Conservation (phyloP, 2,888 invertebrate species). For the Prosopocoilus inquinatus region DNA sequence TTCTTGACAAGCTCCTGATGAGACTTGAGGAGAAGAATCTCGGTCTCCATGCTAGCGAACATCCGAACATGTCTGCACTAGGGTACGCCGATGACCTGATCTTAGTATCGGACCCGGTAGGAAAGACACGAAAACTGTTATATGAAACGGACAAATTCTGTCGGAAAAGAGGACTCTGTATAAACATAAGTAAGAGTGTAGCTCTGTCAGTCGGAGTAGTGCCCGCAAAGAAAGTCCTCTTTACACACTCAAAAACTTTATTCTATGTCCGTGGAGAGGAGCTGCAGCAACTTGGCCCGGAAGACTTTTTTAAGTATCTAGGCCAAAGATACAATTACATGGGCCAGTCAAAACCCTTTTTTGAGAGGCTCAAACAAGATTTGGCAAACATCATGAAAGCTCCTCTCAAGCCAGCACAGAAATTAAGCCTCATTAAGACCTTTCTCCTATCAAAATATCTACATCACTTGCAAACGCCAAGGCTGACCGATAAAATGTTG, state of each 20-base stretch:
- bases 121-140: constrained; percentile 11
- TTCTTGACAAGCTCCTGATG: too few species aligned
- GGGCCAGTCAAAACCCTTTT: background rate
- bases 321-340: constrained; percentile 3
- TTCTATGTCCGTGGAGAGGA: constrained; percentile 10
- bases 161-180: constrained; percentile 8
- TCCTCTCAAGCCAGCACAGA: constrained; percentile 14
- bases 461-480: too few species aligned
- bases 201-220: too few species aligned
- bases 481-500: constrained; percentile 3
- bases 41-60: too few species aligned
- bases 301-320: constrained; percentile 9
- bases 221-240: constrained; percentile 22
- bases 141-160: constrained; percentile 15
- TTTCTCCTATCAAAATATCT: too few species aligned
- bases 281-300: constrained; percentile 12
- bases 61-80: too few species aligned
- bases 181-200: too few species aligned
- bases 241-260: constrained; percentile 8
- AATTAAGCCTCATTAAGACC: too few species aligned
- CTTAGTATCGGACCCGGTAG: constrained; percentile 11
- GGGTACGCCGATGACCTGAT: constrained; percentile 28
- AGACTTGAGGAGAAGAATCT: background rate
- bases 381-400: background rate
- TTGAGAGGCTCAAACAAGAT: background rate